A percentile compares a stretch with the other conserved stretches of the same genome.
These are phyloP conservation scores for Hoplodrina ambigua DNA, from an alignment of 2,888 invertebrate genomes.

Conservation along the genomic window DNA sequence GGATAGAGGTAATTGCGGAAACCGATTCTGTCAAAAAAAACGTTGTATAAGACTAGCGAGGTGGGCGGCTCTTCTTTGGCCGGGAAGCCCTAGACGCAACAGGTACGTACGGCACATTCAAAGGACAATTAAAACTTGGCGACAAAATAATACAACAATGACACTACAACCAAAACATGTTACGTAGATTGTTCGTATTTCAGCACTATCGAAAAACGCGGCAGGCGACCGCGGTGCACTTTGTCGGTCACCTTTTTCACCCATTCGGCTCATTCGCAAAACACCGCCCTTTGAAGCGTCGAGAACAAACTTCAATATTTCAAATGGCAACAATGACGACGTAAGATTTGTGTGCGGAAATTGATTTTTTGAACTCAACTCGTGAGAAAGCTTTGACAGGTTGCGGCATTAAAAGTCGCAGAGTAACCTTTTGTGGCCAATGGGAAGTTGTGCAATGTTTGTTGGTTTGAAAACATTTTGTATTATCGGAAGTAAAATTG, in stretches of 20 bases:
- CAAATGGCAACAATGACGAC: constrained; percentile 87
- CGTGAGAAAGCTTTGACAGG: constrained; percentile 89
- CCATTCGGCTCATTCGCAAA: constrained; percentile 68
- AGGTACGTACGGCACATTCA: constrained; percentile 70
- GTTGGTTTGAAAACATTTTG: constrained; percentile 49
- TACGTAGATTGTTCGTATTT: constrained; percentile 85
- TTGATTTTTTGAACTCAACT: constrained; percentile 85
- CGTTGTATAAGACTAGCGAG: constrained; percentile 32
- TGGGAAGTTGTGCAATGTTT: constrained; percentile 79
- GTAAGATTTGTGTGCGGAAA: constrained; percentile 90
- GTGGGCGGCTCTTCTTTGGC: constrained; percentile 47
- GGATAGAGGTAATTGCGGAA: constrained; percentile 40
- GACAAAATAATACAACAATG: constrained; percentile 82
- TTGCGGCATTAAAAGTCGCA: constrained; percentile 78
- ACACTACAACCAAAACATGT: constrained; percentile 84
- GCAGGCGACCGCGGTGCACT: constrained; percentile 79
- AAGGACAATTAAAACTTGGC: constrained; percentile 78
- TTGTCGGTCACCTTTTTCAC: constrained; percentile 76
- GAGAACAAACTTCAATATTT: constrained; percentile 83
- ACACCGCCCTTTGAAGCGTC: constrained; percentile 77
- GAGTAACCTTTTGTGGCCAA: constrained; percentile 68
- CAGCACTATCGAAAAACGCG: constrained; percentile 84
- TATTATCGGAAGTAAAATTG: constrained; percentile 71
- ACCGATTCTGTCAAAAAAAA: constrained; percentile 25
- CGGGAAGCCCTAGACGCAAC: constrained; percentile 63